phyloP scores from a whole-genome alignment of 2,888 invertebrate species.

The Clanis bilineata region DNA sequence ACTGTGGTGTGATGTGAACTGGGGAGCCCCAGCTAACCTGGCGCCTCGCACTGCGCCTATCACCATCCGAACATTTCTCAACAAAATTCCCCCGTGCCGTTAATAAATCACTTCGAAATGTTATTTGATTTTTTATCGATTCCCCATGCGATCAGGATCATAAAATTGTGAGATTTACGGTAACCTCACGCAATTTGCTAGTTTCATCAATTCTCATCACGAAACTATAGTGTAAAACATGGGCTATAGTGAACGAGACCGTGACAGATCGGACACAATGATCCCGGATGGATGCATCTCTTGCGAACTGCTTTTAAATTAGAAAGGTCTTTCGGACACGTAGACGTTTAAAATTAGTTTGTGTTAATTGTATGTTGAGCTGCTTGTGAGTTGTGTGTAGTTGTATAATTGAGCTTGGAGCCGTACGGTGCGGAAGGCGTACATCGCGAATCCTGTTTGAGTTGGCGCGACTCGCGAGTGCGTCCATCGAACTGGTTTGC shows the following conservation, averaged over 20 bases:
- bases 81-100: slow-evolving; percentile 37
- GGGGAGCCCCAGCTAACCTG: slow-evolving; percentile 35
- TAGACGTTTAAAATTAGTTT: slow-evolving; percentile 16
- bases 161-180: slow-evolving; percentile 34
- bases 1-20: slow-evolving; percentile 50
- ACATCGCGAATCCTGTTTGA: slow-evolving; percentile 64
- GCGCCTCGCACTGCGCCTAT: slow-evolving; percentile 23
- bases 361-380: neutral
- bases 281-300: slow-evolving; percentile 49
- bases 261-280: slow-evolving; percentile 66
- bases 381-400: slow-evolving; percentile 21
- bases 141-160: slow-evolving; percentile 36
- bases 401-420: slow-evolving; percentile 52
- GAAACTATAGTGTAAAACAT: slow-evolving; percentile 48
- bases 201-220: slow-evolving; percentile 62
- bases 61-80: slow-evolving; percentile 43
- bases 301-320: slow-evolving; percentile 42
- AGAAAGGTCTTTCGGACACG: slow-evolving; percentile 40
- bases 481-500: slow-evolving; percentile 56
- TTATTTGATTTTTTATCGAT: slow-evolving; percentile 49
- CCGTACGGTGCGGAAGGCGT: slow-evolving; percentile 52
- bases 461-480: slow-evolving; percentile 32
- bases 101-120: slow-evolving; percentile 49
- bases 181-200: slow-evolving; percentile 54
- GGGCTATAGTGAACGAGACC: slow-evolving; percentile 58